Base-by-base conservation (phyloP, 2,797 vertebrate genomes). In the Vultur gryphus region DNA sequence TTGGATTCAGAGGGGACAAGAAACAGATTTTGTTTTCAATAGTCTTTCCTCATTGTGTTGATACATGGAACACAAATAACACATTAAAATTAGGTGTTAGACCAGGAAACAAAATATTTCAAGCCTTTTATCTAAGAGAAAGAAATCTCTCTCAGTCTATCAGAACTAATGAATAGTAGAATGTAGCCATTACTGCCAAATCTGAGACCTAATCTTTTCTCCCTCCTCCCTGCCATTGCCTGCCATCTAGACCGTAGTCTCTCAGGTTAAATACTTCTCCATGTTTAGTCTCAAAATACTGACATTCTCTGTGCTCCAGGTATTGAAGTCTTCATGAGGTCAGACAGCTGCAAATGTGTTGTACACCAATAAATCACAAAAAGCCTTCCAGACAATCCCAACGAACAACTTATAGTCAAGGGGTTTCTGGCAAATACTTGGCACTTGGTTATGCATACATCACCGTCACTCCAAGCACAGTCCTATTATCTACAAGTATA, bases 31-130 rank as follows among this genome's bases (percentile, higher is more conserved):
- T 64, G 7, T 11, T 84, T 82, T 87, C 65, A 84, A 1, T 23
- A 25, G 2, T 41, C 59, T 86, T 66, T 87, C 21, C 7, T 65
- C 7, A 41, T 46, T 72, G 7, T 46, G 17, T n/a, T 7, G 2
- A 64, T 31, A 33, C 5, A 9, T 0, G 0, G 33, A 75, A 58
- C 6, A 64, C 0, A 0, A 55, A 37, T 10, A 54, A 20, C 10
- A 76, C 19, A 29, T 29, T 62, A 73, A 79, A 65, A 92, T 84
- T 41, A 79, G 9, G 14, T 54, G 5, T 4, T 52, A 70, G 31
- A 55, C 3, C 8, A 67, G 19, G 29, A 84, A 87, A 59, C 3
- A 59, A 71, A 16, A 7, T 54, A 61, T 43, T 90, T 72, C 72
- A 64, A 87, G 21, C 3, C 6, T 58, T 11, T 46, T 76, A 11